Evolutionary conservation across 2,797 vertebrate species (phyloP).

Genomic region (Pseudocheirus occidentalis): DNA sequence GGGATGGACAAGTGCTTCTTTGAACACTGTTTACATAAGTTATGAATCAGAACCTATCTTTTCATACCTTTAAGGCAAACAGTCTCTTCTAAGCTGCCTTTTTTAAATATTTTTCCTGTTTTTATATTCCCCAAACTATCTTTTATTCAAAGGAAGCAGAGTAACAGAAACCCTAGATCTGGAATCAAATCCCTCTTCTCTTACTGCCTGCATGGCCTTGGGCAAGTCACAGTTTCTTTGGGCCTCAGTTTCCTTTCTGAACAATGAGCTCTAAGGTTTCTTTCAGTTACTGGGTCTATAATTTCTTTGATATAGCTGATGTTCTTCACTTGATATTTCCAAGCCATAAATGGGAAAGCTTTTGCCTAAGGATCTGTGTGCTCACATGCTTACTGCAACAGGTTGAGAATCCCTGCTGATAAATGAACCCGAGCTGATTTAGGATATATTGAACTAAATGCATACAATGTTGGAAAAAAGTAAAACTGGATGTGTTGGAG

Average conservation of each 20-base stretch:
- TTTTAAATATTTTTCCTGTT: neutral
- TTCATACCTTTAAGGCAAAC: neutral
- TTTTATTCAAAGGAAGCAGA: neutral
- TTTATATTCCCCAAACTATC: neutral
- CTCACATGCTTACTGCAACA: neutral
- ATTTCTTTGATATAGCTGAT: neutral
- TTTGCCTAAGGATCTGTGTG: neutral
- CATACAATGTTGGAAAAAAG: neutral
- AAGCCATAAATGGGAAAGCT: neutral
- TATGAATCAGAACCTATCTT: neutral
- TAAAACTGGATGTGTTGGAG: neutral
- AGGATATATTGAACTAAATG: neutral
- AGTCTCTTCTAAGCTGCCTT: neutral
- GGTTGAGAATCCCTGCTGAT: neutral
- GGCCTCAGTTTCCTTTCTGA: neutral
- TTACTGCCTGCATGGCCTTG: neutral
- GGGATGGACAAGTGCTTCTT: neutral
- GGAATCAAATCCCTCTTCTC: neutral
- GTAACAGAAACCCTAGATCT: neutral
- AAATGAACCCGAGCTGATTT: neutral
- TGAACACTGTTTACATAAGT: neutral
- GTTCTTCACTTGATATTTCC: neutral
- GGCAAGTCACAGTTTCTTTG: neutral
- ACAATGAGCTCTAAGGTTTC: neutral
- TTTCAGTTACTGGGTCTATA: neutral